Evolutionary conservation across 2,113 vertebrate species (phyloP).

Genomic region (Amphiprion percula): DNA sequence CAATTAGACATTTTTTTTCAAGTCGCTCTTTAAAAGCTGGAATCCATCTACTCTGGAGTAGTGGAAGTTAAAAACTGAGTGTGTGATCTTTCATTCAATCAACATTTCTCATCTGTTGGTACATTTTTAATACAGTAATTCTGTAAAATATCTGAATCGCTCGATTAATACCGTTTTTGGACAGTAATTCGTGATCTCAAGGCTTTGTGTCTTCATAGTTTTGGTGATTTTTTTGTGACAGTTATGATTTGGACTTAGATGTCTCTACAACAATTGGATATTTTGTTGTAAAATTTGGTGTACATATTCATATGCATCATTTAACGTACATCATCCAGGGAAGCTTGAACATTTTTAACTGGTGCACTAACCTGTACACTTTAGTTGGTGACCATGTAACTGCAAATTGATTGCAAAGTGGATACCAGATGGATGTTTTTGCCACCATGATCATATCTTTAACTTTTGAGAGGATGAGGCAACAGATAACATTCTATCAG

Average conservation of each 20-base stretch:
- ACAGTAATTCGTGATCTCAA: background rate
- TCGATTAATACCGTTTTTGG: background rate
- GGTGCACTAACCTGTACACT: too few relatives aligned
- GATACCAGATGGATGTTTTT: background rate
- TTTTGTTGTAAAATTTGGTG: too few relatives aligned
- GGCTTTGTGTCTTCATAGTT: background rate
- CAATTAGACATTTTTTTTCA: slow-evolving; percentile 39
- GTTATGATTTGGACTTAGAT: too few relatives aligned
- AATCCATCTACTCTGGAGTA: slow-evolving; percentile 34
- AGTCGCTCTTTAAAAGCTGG: slow-evolving; percentile 31
- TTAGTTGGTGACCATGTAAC: too few relatives aligned
- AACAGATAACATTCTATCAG: slow-evolving; percentile 3
- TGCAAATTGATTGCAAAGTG: background rate
- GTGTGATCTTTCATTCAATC: slow-evolving; percentile 3
- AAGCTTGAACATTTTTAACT: too few relatives aligned
- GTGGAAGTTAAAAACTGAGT: slow-evolving; percentile 13
- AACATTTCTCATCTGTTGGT: background rate
- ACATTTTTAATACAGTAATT: background rate
- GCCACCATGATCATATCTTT: background rate
- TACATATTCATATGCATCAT: too few relatives aligned
- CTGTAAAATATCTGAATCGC: background rate
- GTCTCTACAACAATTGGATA: too few relatives aligned
- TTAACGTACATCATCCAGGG: too few relatives aligned
- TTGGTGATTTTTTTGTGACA: too few relatives aligned
- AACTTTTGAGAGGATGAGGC: background rate